phyloP scores from a whole-genome alignment of 2,888 invertebrate species.

The Macaria liturata region DNA sequence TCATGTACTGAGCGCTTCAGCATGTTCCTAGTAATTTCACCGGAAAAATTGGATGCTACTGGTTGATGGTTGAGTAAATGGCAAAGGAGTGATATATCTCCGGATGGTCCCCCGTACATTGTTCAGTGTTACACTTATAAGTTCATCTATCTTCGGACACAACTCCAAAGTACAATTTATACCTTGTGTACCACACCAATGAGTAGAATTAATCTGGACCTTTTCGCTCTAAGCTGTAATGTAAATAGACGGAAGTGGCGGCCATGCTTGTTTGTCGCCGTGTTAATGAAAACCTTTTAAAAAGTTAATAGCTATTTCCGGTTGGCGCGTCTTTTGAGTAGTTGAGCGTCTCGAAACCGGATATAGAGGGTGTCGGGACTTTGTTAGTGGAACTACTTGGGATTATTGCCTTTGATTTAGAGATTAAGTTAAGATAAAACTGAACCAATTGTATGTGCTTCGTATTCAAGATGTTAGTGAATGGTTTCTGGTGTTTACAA shows the following conservation, averaged over 20 bases:
- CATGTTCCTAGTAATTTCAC: too few species aligned
- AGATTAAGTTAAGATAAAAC: too few species aligned
- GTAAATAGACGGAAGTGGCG: slow-evolving; percentile 49
- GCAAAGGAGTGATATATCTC: too few species aligned
- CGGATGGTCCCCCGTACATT: too few species aligned
- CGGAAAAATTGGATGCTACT: too few species aligned
- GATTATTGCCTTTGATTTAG: not conserved
- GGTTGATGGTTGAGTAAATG: too few species aligned
- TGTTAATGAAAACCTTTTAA: slow-evolving; percentile 46
- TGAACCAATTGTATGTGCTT: too few species aligned
- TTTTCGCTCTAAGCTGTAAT: slow-evolving; percentile 42
- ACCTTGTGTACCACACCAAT: slow-evolving; percentile 29
- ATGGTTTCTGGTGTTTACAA: too few species aligned
- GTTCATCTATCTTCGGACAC: too few species aligned
- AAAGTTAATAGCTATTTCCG: slow-evolving; percentile 44
- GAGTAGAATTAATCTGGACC: slow-evolving; percentile 36
- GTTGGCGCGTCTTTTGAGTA: slow-evolving; percentile 28
- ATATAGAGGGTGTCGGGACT: not conserved
- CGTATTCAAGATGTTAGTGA: too few species aligned
- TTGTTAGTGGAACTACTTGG: slow-evolving; percentile 6
- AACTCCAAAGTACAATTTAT: not conserved
- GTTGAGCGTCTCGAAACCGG: slow-evolving; percentile 19
- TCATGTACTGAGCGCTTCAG: too few species aligned
- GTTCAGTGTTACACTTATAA: too few species aligned
- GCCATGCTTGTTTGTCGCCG: slow-evolving; percentile 32